Evolutionary conservation across 2,888 invertebrate species (phyloP).

Genomic region (Drosophila nigricruria): DNA sequence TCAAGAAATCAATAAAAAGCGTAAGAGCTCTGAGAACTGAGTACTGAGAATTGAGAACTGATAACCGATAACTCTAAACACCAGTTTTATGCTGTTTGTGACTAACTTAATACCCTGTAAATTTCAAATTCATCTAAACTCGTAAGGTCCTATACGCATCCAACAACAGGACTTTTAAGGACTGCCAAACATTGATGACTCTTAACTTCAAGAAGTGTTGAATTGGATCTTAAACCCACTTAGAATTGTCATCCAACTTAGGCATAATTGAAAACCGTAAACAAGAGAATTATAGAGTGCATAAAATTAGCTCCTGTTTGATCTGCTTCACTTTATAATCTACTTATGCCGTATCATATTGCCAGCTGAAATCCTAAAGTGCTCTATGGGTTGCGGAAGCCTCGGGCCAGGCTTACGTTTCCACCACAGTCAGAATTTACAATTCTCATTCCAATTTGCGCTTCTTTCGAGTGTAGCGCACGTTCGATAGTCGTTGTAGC

Average conservation of each 20-base stretch:
- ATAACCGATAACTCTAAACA: too few species aligned
- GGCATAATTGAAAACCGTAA: background rate
- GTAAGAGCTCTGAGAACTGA: too few species aligned
- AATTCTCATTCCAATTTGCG: background rate
- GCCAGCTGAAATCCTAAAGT: background rate
- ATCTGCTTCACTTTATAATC: constrained; percentile 7
- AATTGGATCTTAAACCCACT: too few species aligned
- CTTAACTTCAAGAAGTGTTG: too few species aligned
- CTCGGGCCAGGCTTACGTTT: background rate
- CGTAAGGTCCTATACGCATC: too few species aligned
- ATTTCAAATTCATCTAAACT: too few species aligned
- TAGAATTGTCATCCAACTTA: background rate
- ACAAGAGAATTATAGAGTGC: background rate
- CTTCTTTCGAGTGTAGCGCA: constrained; percentile 32
- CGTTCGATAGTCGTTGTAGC: constrained; percentile 12
- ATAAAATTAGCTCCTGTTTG: background rate
- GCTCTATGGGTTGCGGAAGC: background rate
- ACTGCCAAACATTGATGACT: too few species aligned
- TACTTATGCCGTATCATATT: background rate
- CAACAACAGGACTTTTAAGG: too few species aligned
- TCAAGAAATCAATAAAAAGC: too few species aligned
- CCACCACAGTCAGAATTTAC: background rate
- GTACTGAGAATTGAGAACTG: too few species aligned
- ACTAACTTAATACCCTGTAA: too few species aligned
- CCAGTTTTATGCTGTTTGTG: too few species aligned